These are phyloP conservation scores for Corynorhinus townsendii DNA, from an alignment of 2,113 vertebrate species.

Conservation along the genomic window DNA sequence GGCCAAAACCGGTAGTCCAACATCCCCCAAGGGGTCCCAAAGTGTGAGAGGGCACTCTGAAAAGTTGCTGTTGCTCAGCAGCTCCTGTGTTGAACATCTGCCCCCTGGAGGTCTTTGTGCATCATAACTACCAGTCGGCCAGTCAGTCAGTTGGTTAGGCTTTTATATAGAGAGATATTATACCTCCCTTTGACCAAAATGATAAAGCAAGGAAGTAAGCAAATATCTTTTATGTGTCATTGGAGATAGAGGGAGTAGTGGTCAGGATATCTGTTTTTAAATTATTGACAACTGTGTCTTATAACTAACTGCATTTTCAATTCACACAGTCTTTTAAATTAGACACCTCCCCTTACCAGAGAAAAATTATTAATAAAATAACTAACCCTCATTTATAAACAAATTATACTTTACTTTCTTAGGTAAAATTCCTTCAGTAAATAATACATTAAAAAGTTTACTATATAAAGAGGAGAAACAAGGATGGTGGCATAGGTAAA, in stretches of 20 bases:
- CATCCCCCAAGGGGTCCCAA: no score
- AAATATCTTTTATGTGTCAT: background rate
- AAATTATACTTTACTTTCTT: background rate
- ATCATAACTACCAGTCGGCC: no score
- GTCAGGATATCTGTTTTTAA: background rate
- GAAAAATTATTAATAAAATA: background rate
- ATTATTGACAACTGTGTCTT: background rate
- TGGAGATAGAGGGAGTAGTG: background rate
- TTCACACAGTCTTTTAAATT: background rate
- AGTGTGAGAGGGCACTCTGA: no score
- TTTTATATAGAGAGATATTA: background rate
- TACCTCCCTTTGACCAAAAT: background rate
- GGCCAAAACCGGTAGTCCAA: no score
- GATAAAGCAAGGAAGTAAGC: background rate
- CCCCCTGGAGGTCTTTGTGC: no score
- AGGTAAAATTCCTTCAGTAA: background rate
- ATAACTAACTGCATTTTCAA: conserved; percentile 11
- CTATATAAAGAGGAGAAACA: background rate
- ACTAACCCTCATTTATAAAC: background rate
- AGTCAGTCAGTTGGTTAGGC: no score
- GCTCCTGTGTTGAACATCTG: no score
- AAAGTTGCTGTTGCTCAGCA: no score
- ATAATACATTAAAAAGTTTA: background rate
- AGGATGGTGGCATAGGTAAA: no score
- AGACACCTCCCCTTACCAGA: background rate